Conservation (phyloP, 1,140 invertebrate genomes). For the Drosophila funebris region DNA sequence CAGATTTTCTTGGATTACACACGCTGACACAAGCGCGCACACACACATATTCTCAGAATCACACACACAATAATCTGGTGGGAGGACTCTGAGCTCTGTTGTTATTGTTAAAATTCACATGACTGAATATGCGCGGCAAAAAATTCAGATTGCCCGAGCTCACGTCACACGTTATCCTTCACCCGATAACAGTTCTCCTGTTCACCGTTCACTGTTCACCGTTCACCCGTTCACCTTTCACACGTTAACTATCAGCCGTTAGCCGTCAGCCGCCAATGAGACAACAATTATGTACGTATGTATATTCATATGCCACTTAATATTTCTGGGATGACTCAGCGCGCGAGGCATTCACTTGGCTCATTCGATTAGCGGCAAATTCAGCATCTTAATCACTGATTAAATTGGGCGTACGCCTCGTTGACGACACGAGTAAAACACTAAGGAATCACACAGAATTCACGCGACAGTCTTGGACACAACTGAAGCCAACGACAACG, state of each 20-base stretch:
- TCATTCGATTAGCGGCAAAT: conserved; percentile 46
- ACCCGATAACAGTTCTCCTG: background rate
- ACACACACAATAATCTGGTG: conserved; percentile 14
- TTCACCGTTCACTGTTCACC: background rate
- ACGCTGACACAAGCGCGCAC: conserved; percentile 52
- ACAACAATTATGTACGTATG: conserved; percentile 3
- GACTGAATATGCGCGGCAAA: conserved; percentile 34
- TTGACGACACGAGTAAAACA: conserved; percentile 13
- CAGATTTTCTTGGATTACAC: conserved; percentile 78
- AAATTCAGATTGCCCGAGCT: conserved; percentile 29
- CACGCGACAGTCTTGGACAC: conserved; percentile 37
- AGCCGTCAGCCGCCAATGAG: background rate
- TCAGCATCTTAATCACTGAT: conserved; percentile 59
- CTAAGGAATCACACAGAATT: background rate
- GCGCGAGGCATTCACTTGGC: conserved; percentile 42
- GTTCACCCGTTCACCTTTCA: background rate
- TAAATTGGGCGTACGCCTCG: conserved; percentile 51
- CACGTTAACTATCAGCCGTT: background rate
- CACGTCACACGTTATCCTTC: conserved; percentile 26
- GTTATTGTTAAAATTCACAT: conserved; percentile 43
- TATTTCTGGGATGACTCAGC: conserved; percentile 26
- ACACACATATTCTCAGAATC: conserved; percentile 16
- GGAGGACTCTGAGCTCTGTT: conserved; percentile 20
- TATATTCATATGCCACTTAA: conserved; percentile 31
- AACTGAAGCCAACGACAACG: conserved; percentile 76